These are phyloP conservation scores for Numenius arquata DNA, from an alignment of 2,113 vertebrate species.

Conservation along the genomic window DNA sequence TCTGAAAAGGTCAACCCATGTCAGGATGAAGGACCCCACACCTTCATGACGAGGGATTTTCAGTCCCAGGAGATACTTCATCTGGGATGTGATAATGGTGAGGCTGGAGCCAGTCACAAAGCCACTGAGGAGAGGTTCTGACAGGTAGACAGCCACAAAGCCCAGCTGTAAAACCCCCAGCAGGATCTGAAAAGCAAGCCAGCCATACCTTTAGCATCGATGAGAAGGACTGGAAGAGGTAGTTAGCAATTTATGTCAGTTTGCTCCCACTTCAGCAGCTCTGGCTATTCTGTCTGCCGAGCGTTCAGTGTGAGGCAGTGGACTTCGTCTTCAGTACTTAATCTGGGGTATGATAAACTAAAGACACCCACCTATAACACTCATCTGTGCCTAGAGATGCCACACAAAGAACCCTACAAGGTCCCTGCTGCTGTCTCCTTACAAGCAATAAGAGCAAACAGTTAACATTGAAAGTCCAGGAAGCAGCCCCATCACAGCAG, in stretches of 20 bases:
- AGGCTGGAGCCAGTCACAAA: constrained; percentile 63
- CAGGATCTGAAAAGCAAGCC: constrained; percentile 61
- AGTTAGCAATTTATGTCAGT: neutral
- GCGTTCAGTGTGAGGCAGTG: neutral
- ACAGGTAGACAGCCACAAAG: constrained; percentile 67
- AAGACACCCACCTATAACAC: neutral
- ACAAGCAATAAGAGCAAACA: neutral
- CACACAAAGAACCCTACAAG: neutral
- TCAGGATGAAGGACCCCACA: constrained; percentile 51
- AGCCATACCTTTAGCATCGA: neutral
- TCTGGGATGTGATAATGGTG: constrained; percentile 69
- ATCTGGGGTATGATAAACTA: neutral
- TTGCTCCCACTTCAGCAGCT: neutral
- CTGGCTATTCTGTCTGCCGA: neutral
- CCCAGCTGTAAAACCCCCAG: constrained; percentile 64
- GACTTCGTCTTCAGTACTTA: neutral
- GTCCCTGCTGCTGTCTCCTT: neutral
- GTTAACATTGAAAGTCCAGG: neutral
- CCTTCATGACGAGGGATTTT: constrained; percentile 59
- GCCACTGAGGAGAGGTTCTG: constrained; percentile 67
- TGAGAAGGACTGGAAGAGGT: neutral
- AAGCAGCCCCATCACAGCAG: neutral
- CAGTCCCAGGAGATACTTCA: constrained; percentile 68
- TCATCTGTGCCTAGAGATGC: neutral
- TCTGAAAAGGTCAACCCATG: constrained; percentile 65